Evolutionary conservation across 2,113 vertebrate species (phyloP).

Genomic region (Lethenteron camtschaticum): DNA sequence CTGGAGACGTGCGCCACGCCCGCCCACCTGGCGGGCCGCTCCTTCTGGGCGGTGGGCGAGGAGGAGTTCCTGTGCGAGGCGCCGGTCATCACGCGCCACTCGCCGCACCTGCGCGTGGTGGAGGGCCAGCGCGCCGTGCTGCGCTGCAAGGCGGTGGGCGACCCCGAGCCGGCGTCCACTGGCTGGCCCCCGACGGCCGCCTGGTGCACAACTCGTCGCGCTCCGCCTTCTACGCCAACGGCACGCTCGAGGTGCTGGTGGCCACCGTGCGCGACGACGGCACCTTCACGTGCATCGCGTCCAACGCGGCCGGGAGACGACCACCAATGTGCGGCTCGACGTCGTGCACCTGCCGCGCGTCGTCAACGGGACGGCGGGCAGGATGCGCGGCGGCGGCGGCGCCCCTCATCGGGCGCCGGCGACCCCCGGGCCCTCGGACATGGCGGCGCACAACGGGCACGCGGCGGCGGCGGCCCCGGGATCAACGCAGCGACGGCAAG

Average conservation of each 20-base stretch:
- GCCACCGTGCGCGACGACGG: conserved; percentile 47
- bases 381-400: conserved; percentile 14
- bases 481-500: too few relatives aligned
- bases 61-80: conserved; percentile 70
- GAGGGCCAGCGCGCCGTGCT: conserved; percentile 57
- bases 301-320: conserved; percentile 67
- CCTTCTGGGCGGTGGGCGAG: conserved; percentile 70
- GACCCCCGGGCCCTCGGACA: conserved; percentile 29
- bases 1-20: conserved; percentile 72
- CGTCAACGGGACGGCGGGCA: conserved; percentile 26
- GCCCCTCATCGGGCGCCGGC: too few relatives aligned
- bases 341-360: conserved; percentile 58
- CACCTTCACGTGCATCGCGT: conserved; percentile 59
- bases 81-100: conserved; percentile 63
- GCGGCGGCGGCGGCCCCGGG: conserved; percentile 16
- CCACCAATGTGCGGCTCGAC: conserved; percentile 46
- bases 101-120: conserved; percentile 55
- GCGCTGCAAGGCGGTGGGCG: conserved; percentile 49
- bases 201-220: conserved; percentile 52
- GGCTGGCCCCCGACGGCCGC: conserved; percentile 64
- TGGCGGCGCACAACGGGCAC: conserved; percentile 17
- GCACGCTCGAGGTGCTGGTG: conserved; percentile 56
- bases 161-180: conserved; percentile 51
- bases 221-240: conserved; percentile 47
- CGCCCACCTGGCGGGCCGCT: conserved; percentile 37